A percentile compares a stretch with the other conserved stretches of the same genome.
phyloP scores from a whole-genome alignment of 2,797 vertebrate genomes.

The Nannoperca australis region DNA sequence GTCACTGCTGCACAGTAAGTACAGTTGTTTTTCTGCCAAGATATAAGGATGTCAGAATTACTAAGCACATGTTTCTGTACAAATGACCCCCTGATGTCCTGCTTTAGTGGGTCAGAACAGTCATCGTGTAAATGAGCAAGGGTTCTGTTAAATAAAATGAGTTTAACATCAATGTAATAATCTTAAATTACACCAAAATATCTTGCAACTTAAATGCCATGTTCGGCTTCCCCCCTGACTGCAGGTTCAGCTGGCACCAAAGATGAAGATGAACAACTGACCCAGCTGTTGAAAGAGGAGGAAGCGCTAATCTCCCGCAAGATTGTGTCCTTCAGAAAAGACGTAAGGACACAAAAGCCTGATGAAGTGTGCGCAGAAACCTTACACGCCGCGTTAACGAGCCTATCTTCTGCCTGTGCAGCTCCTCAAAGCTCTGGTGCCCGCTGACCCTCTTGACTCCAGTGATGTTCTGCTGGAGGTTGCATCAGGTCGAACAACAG shows the following conservation, averaged over 20 bases:
- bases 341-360: constrained; percentile 79
- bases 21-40: neutral
- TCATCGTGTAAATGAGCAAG: neutral
- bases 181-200: neutral
- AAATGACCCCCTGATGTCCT: neutral
- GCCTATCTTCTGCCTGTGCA: constrained; percentile 59
- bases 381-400: neutral
- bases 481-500: constrained; percentile 93
- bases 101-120: neutral
- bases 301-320: constrained; percentile 81
- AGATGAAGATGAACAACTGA: constrained; percentile 88
- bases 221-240: neutral
- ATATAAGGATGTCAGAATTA: neutral
- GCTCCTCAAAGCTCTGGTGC: constrained; percentile 89
- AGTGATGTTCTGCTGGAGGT: constrained; percentile 91
- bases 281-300: constrained; percentile 90
- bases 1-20: constrained; percentile 85
- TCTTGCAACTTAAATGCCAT: accelerated
- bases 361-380: accelerated
- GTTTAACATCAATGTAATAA: neutral
- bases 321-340: constrained; percentile 80
- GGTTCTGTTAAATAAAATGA: neutral
- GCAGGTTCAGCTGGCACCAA: constrained; percentile 68
- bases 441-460: constrained; percentile 87
- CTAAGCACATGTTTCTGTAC: neutral